These are phyloP conservation scores for Climacteris rufus DNA, from an alignment of 2,113 vertebrate genomes.

Conservation along the genomic window DNA sequence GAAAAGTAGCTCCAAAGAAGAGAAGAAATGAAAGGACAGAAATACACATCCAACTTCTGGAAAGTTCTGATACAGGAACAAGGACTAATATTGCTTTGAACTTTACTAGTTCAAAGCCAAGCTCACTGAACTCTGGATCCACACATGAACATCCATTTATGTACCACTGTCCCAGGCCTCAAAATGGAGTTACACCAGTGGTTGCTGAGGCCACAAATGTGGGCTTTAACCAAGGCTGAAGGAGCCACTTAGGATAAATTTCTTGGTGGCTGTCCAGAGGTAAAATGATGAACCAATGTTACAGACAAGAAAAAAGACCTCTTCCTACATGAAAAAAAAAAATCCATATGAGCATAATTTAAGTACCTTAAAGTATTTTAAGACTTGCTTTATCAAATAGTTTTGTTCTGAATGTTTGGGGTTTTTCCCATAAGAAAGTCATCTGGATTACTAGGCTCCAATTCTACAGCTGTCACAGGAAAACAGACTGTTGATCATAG, in stretches of 20 bases:
- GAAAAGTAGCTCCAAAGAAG: background rate
- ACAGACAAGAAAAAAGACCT: background rate
- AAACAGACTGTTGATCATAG: background rate
- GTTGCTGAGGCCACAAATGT: background rate
- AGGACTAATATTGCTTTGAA: background rate
- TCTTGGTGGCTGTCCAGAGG: background rate
- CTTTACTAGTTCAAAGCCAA: background rate
- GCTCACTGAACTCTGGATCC: background rate
- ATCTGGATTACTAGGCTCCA: background rate
- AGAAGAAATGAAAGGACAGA: background rate
- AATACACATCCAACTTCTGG: fast-evolving
- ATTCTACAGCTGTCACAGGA: background rate
- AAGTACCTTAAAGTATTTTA: background rate
- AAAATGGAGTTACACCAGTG: background rate
- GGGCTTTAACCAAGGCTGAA: background rate
- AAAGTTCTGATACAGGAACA: background rate
- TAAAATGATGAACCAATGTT: background rate
- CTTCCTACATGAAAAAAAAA: background rate
- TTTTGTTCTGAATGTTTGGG: background rate
- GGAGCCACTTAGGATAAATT: background rate
- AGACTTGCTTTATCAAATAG: background rate
- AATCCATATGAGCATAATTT: background rate
- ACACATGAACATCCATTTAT: background rate
- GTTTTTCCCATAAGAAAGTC: background rate
- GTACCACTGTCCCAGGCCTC: background rate